Percentiles rank a stretch among this genome's conserved stretches.
These are phyloP conservation scores for Campopleginae sp. DNA, from an alignment of 2,888 invertebrate genomes.

Conservation along the genomic window DNA sequence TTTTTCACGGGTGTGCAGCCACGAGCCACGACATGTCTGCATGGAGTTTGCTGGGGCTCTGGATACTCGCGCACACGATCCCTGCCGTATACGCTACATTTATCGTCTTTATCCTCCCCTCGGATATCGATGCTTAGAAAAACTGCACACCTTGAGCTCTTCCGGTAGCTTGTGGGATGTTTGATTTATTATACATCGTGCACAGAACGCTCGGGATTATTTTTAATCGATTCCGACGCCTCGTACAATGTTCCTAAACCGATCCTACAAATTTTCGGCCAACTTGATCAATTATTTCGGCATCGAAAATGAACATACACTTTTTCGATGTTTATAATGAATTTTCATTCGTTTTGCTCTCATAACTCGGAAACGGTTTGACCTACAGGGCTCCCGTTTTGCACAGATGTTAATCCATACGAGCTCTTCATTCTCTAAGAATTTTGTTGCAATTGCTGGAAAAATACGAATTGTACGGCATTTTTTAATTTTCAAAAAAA, in stretches of 20 bases:
- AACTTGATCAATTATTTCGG: background rate
- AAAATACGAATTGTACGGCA: too few relatives aligned
- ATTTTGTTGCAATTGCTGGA: too few relatives aligned
- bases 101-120: constrained; percentile 42
- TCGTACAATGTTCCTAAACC: background rate
- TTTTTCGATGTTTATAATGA: background rate
- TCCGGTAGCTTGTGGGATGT: constrained; percentile 2
- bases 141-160: constrained; percentile 41
- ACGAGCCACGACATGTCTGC: constrained; percentile 57
- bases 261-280: background rate
- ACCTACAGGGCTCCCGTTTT: too few relatives aligned
- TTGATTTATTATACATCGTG: constrained; percentile 7
- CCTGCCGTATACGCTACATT: constrained; percentile 31
- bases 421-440: too few relatives aligned
- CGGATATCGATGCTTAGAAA: constrained; percentile 42
- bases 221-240: background rate
- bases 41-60: constrained; percentile 32
- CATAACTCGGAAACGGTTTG: too few relatives aligned
- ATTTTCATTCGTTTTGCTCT: background rate
- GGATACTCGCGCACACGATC: constrained; percentile 53
- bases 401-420: too few relatives aligned
- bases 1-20: constrained; percentile 49
- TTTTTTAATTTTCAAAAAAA: too few relatives aligned
- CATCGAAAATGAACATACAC: background rate
- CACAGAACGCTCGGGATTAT: background rate